Evolutionary conservation across 2,113 vertebrate genomes (phyloP), one percentile per base, ranked within the genome.

Genomic region (Orthonyx spaldingii): DNA sequence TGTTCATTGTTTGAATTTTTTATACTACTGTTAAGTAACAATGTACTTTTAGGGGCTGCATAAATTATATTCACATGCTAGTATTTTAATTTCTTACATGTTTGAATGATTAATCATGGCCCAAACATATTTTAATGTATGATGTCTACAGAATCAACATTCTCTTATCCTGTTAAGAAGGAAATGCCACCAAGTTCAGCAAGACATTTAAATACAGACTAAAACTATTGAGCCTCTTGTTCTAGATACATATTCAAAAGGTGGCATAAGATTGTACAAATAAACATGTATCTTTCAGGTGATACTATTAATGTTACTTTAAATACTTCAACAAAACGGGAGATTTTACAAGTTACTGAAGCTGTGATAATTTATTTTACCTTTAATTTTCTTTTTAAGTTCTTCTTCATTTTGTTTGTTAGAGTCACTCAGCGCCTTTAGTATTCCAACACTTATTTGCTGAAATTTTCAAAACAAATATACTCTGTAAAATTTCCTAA

Each of bases 311-410:
- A 20, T 24, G 16, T 39, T 50, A 80, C 22, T 93, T 57, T 81
- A 47, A n/a, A 9, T 79, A 87, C 32, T 90, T 91, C 50, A 95
- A 33, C 49, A 84, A 37, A 91, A 50, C 30, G 80, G 79, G 87
- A 80, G 42, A 76, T 41, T 55, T 55, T 69, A 76, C 41, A 61
- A 69, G 17, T 76, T 61, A 61, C 14, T 35, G 35, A 63, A 49
- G 15, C 22, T 55, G n/a, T 49, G 32, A 28, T 76, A 27, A 55
- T 47, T 68, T 28, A 53, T 57, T 96, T 98, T 97, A 99, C 99
- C 99, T 99, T 99, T 99, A 44, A 99, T 95, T 91, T 98, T 92
- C 84, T 97, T 98, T 97, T 98, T 99, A 66, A 98, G 95, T 94
- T 99, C 97, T 91, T 99, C 99, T 79, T 97, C 98, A 90, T 97